phyloP scores from a whole-genome alignment of 2,113 vertebrate species.

The Colius striatus region DNA sequence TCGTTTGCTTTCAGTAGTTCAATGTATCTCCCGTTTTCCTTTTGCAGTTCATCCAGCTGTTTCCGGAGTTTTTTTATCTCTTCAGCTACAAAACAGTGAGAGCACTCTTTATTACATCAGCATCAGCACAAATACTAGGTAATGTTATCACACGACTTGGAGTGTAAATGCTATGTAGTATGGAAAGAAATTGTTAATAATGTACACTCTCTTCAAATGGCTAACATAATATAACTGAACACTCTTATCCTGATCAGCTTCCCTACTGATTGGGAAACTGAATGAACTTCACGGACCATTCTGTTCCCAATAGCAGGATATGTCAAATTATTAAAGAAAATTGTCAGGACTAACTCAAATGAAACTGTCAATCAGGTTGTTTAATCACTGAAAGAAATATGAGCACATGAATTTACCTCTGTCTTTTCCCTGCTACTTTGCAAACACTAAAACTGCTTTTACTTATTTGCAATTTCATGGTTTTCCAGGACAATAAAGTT shows the following conservation, averaged over 20 bases:
- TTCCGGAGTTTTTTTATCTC: conserved; percentile 92
- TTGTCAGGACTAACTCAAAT: background rate
- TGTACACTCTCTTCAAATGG: background rate
- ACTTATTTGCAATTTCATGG: background rate
- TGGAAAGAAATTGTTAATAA: background rate
- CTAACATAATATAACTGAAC: background rate
- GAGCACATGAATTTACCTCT: background rate
- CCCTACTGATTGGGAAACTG: background rate
- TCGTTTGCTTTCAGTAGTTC: conserved; percentile 95
- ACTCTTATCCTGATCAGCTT: background rate
- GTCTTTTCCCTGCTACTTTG: background rate
- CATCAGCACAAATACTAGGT: background rate
- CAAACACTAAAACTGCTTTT: background rate
- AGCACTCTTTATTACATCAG: background rate
- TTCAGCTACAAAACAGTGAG: conserved; percentile 83
- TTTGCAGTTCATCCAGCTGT: conserved; percentile 91
- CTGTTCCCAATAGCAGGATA: background rate
- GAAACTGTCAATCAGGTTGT: background rate
- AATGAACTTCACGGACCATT: background rate
- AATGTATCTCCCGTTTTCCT: conserved; percentile 92
- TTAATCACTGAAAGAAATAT: background rate
- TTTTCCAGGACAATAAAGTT: background rate
- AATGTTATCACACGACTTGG: background rate
- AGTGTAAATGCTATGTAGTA: background rate
- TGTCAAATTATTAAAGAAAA: background rate